Base-by-base conservation (phyloP, 2,888 invertebrate species). In the Mycalesis mineus region DNA sequence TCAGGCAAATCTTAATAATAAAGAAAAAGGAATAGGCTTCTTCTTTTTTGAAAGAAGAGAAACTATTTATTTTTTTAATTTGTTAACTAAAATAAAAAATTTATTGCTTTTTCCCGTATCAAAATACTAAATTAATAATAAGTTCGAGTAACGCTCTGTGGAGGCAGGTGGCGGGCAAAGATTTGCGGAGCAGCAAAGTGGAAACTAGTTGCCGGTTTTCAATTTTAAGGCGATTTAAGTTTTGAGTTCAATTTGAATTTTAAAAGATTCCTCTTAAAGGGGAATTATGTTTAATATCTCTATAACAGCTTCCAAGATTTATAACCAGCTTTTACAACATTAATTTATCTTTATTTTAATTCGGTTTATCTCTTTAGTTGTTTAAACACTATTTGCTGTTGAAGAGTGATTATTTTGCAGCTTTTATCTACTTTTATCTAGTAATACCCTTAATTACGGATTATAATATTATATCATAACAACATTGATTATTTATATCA, bases 221-320 rank as follows among this genome's bases (percentile, higher is more conserved):
- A 84, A 84, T 84, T 84, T 83, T 82, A 82, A 84, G 82, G 77
- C 78, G 80, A 82, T 83, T 82, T 80, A 83, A 84, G 80, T 82
- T 83, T 80, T 76, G 80, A 83, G 80, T 79, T 78, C 73, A 69
- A 70, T 76, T 74, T 73, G 75, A 78, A 74, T 77, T 75, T 75
- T 76, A 74, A 73, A 74, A 77, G 78, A 78, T 81, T 78, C 71
- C 73, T 69, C 73, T 79, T 61, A 68, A 71, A 74, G 36, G 53
- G 52, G 48, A 52, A 59, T 56, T 50, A 44, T 15, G 48, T 58
- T 48, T 45, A 22, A 33, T 47, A 47, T 47, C 47, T 33, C 47
- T 11, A 47, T 31, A 47, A 33, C 47, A 47, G 47, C 31, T 31
- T 7, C 33, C 6, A 5, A 47, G 47, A 47, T 47, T 47, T 47